phyloP scores from a whole-genome alignment of 2,113 vertebrate species.

The Pseudopodoces humilis region DNA sequence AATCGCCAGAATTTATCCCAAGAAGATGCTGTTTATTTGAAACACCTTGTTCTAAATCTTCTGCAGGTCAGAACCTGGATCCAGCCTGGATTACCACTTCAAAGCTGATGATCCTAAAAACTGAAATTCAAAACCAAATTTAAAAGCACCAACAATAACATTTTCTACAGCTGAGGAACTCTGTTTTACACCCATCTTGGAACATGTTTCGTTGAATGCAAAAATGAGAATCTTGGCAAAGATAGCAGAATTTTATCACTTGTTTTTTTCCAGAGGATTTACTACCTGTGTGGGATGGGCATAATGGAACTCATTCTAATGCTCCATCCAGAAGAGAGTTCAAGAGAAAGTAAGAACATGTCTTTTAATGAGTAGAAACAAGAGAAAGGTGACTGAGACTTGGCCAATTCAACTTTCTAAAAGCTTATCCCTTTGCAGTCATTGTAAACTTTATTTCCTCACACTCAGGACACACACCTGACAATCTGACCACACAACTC shows the following conservation, averaged over 20 bases:
- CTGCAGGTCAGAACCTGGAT: not conserved
- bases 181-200: not conserved
- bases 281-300: not conserved
- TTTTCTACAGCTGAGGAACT: not conserved
- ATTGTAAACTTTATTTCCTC: not conserved
- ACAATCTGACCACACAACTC: not conserved
- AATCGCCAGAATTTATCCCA: not conserved
- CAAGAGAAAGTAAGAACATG: not conserved
- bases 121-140: not conserved
- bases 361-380: not conserved
- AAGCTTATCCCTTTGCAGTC: not conserved
- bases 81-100: not conserved
- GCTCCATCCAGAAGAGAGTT: not conserved
- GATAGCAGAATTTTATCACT: not conserved
- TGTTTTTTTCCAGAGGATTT: constrained; percentile 20
- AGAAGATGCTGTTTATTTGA: not conserved
- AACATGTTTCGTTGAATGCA: not conserved
- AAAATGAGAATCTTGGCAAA: not conserved
- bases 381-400: not conserved
- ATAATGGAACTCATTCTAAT: not conserved
- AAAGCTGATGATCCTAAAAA: not conserved
- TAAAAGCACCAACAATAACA: not conserved
- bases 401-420: not conserved
- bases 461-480: not conserved
- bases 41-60: not conserved